Percentiles rank a stretch among this genome's conserved stretches.
Evolutionary conservation across 2,797 vertebrate species (phyloP).

Genomic region (Alcedo atthis): DNA sequence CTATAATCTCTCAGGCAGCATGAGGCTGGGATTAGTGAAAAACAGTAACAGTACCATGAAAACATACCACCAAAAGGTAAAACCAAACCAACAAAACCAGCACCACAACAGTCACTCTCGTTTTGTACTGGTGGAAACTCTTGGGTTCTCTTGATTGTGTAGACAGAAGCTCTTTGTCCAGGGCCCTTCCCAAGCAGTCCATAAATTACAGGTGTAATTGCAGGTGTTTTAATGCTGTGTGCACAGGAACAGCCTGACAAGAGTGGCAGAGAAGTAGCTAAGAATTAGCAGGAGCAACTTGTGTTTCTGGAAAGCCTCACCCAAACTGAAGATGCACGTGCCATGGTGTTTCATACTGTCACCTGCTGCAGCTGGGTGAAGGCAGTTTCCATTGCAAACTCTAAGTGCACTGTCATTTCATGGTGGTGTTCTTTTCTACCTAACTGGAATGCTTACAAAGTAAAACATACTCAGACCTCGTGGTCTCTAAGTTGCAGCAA

Average conservation of each 20-base stretch:
- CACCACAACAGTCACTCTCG: background rate
- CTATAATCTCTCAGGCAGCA: background rate
- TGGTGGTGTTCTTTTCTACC: background rate
- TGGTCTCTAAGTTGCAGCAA: background rate
- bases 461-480: background rate
- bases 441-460: background rate
- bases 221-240: background rate
- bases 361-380: background rate
- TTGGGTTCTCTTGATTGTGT: rapidly evolving
- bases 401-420: background rate
- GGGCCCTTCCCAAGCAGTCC: background rate
- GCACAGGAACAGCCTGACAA: background rate
- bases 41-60: background rate
- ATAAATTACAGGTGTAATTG: background rate
- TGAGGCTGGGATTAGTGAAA: background rate
- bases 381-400: background rate
- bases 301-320: background rate
- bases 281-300: background rate
- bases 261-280: background rate
- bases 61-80: background rate
- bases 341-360: background rate
- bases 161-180: background rate
- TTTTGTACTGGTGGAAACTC: background rate
- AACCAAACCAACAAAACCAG: background rate
- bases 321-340: background rate